Base-by-base conservation (phyloP, 2,888 invertebrate genomes). In the Polia nebulosa region DNA sequence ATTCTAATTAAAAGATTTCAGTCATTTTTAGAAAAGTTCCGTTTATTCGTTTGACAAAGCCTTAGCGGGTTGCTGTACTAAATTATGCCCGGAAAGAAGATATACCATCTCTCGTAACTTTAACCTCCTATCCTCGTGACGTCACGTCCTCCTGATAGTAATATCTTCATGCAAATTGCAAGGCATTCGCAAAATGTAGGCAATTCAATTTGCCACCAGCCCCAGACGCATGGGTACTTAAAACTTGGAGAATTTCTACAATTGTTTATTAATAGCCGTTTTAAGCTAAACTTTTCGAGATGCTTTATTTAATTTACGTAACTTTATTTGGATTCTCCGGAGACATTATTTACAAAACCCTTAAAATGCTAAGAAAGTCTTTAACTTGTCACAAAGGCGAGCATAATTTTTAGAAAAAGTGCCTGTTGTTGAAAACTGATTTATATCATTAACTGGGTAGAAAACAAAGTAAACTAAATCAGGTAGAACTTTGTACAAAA, bases 111-210 rank as follows among this genome's bases (percentile, higher is more conserved):
- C 25, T 9, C 39, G 51, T 60, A 57, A 62, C 27, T 27, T 59
- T 32, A 39, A n/a, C 36, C 29, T 27, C 25, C 20, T 27, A 75
- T 59, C 45, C 17, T 49, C 15, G 25, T 58, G 55, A 51, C 45
- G n/a, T 41, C 64, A 59, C 51, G 39, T 56, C 61, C 47, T 56
- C 36, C 27, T 45, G 36, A 68, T 68, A 47, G 53, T 41, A 62
- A 70, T 70, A 71, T 70, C 80, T 80, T 65, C 70, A 80, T 76
- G 77, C 77, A 77, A 77, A 80, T 76, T 59, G 77, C 44, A 55
- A 58, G 76, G 27, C 70, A 65, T 70, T 76, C 47, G 59, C 59
- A 64, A 80, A 80, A 71, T 76, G 63, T 59, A 49, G 62, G 81
- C 58, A 80, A 78, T 77, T 77, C 81, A 78, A 78, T 78, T 78